Base-by-base conservation (phyloP, 2,888 invertebrate species). In the Cerastis rubricosa region DNA sequence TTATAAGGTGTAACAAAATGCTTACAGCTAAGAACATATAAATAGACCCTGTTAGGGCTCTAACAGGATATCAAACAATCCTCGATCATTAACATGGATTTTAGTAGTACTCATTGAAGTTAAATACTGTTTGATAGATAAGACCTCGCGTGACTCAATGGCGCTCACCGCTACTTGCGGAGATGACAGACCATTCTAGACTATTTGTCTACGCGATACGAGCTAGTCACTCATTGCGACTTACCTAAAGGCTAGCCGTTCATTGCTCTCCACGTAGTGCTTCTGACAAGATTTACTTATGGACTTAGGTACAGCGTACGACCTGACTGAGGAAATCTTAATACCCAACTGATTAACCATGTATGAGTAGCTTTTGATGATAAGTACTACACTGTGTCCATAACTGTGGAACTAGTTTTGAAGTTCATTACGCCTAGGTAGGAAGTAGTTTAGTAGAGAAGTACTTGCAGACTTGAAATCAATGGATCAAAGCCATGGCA, bases 111-210 rank as follows among this genome's bases (percentile, higher is more conserved):
- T 59, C 19, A 19, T 35, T 67, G 12, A 54, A 45, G 25, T 66
- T 51, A 25, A 3, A 22, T 19, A 22, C 6, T 11, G 29, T 40
- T 49, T 71, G 11, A 57, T 47, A 45, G 29, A 68, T 57, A n/a
- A 67, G 12, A 61, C 25, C 35, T 54, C 35, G 25, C 22, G 25
- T 22, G 45, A 29, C 40, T 63, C 40, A 54, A 9, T 29, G 25
- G 64, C n/a, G 49, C n/a, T 63, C 61, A 75, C 49, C 51, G 61
- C 40, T 71, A 54, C 29, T 65, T 71, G 22, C 14, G 71, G 47
- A 71, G 72, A 79, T 79, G 80, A 78, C 64, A 40, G 40, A 47
- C 29, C 17, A 47, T 54, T 47, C 29, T 12, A 9, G 40, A 71
- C 40, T 79, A 77, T 61, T 77, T 19, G 47, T 43, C n/a, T 29